Percentiles rank a stretch among this genome's conserved stretches.
phyloP scores from a whole-genome alignment of 2,797 vertebrate genomes.

The Paguma larvata region DNA sequence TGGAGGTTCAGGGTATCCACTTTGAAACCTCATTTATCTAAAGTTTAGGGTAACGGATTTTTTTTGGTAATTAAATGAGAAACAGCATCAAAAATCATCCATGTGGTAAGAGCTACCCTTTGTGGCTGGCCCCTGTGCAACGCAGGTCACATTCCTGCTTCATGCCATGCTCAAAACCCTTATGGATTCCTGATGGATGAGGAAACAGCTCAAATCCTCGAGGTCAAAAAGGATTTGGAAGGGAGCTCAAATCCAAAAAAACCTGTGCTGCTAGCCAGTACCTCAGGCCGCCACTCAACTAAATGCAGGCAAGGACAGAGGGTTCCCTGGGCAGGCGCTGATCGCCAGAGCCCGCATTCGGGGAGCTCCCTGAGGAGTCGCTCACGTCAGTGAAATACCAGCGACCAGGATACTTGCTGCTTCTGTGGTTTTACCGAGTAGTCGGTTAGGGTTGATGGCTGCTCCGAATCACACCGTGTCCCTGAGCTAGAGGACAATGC shows the following conservation, averaged over 20 bases:
- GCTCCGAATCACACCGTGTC: not conserved
- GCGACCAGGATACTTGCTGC: not conserved
- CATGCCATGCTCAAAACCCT: too few species aligned
- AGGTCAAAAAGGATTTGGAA: not conserved
- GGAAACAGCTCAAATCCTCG: too few species aligned
- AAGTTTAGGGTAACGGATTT: not conserved
- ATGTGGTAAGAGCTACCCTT: not conserved
- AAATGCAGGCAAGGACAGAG: accelerated
- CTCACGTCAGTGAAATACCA: not conserved
- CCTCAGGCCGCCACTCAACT: not conserved
- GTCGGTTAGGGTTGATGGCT: accelerated
- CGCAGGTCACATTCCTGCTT: not conserved
- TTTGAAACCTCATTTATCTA: not conserved
- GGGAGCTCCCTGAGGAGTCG: accelerated
- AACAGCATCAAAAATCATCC: not conserved
- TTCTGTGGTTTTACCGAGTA: not conserved
- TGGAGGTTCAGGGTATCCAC: not conserved
- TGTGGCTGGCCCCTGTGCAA: not conserved
- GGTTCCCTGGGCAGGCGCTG: not conserved
- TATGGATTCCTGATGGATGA: too few species aligned
- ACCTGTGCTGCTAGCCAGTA: not conserved
- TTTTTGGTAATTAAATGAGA: not conserved
- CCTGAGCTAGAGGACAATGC: not conserved
- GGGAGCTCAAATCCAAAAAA: not conserved
- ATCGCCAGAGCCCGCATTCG: not conserved